Evolutionary conservation across 2,888 invertebrate genomes (phyloP), one percentile per base, ranked within the genome.

Genomic region (Pyralis farinalis): DNA sequence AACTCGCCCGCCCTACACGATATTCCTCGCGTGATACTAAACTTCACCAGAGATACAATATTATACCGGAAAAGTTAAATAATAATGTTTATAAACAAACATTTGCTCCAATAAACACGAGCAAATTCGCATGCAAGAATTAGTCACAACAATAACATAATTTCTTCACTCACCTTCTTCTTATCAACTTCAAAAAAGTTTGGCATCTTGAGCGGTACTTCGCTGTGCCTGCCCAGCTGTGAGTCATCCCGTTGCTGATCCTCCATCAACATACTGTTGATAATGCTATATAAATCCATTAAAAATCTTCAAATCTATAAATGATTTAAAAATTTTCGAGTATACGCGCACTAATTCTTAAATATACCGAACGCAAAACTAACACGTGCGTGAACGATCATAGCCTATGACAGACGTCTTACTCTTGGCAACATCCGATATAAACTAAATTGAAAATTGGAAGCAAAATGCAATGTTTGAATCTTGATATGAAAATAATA

Each of bases 361-460:
- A 49, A 56, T 53, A 50, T 51, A 37, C 47, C 55, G 57, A 72
- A 64, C 73, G 69, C 71, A 63, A 66, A 63, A 55, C 49, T 51
- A 65, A 66, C 85, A 85, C 83, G 86, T 84, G 85, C 66, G 57
- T 68, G 58, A 54, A 56, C 69, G 65, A 58, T 69, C 63, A 72
- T 76, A 80, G 79, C 78, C 69, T 57, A 65, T 65, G 82, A 80
- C 82, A 80, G 77, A 85, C 86, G 86, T 85, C 76, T 77, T 80
- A 43, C 82, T 73, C 76, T 75, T 75, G 79, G 83, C 84, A 83
- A 84, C 82, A 84, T 84, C 82, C 77, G 77, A 87, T 86, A 86
- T 87, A 78, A 87, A 88, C 87, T 88, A 87, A 88, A 87, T 88
- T 82, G 80, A 86, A 87, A 86, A 85, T 87, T 84, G 81, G 81